Evolutionary conservation across 2,797 vertebrate genomes (phyloP), one percentile per base, ranked within the genome.

Genomic region (Enteromius argenteus): DNA sequence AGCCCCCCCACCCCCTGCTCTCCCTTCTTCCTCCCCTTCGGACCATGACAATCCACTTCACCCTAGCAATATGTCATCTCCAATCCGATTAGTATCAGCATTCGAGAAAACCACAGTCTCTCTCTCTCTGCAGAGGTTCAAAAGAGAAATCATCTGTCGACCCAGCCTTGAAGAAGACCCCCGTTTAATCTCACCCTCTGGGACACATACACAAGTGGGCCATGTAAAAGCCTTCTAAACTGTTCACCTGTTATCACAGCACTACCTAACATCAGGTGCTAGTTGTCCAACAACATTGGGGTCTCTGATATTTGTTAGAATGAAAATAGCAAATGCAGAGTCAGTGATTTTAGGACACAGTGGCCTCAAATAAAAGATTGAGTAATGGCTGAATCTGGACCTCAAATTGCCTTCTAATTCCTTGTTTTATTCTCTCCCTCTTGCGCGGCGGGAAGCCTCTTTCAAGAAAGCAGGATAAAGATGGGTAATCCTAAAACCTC

Each of bases 31-130:
- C 86, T 78, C 89, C 90, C 86, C 84, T 87, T 90, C 89, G 91
- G 91, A 93, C 93, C 92, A 92, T 93, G 93, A 95, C 93, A 95
- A 95, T 95, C 94, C 93, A 93, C 94, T 95, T 94, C 94, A 93
- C 92, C 94, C 92, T 1, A 68, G 93, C 94, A 95, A 87, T 95
- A 97, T 97, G 95, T 96, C 96, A 94, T 94, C 92, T 84, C 88
- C 94, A 96, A 98, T 97, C 96, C 88, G 94, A 97, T 97, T 98
- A 98, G 95, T 95, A 95, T 97, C 96, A 96, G 95, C 93, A 94
- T 94, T 96, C 94, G 92, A 94, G 92, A 96, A 64, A 96, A 93
- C 92, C 87, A 19, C 88, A 76, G 87, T 83, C 71, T 66, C 88
- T 79, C 10, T 77, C 74, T 81, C 66, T 60, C 89, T 78, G 68